Percentiles rank a stretch among this genome's conserved stretches.
Conservation (phyloP, 2,113 vertebrate species). For the Litocranius walleri region DNA sequence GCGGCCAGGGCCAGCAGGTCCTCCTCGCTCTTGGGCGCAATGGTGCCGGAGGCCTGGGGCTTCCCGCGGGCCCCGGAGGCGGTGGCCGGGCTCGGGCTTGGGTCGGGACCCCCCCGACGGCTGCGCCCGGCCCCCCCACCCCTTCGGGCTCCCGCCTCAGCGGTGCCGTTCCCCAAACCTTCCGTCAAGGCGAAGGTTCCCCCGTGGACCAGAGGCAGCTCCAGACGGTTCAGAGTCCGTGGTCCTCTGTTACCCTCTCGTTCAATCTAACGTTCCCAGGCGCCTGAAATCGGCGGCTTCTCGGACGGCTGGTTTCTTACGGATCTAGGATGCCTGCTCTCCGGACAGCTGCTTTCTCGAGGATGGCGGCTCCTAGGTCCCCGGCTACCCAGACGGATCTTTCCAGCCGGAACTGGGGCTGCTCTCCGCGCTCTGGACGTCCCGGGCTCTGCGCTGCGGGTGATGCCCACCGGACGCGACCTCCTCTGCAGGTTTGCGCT, state of each 20-base stretch:
- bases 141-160: neutral
- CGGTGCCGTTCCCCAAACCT: neutral
- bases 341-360: constrained; percentile 33
- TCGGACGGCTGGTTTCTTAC: constrained; percentile 44
- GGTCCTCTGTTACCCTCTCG: neutral
- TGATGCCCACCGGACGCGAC: neutral
- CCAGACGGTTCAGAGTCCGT: neutral
- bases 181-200: neutral
- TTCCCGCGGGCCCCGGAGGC: neutral
- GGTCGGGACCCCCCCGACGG: constrained; percentile 43
- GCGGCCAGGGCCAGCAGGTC: constrained; percentile 96
- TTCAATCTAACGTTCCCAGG: neutral
- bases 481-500: neutral
- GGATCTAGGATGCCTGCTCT: neutral
- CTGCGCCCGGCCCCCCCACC: neutral
- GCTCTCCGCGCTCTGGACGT: constrained; percentile 30
- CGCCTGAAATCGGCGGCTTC: constrained; percentile 32
- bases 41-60: constrained; percentile 83
- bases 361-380: neutral
- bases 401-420: neutral
- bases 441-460: constrained; percentile 27
- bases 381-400: neutral
- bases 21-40: constrained; percentile 94
- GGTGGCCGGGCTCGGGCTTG: neutral
- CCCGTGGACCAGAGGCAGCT: neutral